Base-by-base conservation (phyloP, 1,140 invertebrate genomes). In the Eupristina koningsbergeri region DNA sequence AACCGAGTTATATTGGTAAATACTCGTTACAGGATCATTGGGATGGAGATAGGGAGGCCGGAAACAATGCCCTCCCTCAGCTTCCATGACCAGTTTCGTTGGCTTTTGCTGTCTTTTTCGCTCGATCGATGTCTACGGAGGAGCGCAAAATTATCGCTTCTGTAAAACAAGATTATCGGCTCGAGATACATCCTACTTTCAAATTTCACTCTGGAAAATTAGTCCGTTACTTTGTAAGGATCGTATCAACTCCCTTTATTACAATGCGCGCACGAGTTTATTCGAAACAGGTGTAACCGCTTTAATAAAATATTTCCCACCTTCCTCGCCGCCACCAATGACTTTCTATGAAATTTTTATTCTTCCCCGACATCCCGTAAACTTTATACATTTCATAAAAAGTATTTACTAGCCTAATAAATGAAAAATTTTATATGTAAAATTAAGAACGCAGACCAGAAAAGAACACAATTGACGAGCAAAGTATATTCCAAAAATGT, bases 1-100 rank as follows among this genome's bases (percentile, higher is more conserved):
- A 36, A 76, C 76, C 80, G 73, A 76, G 73, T 76, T 76, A 34
- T 74, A 74, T 81, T 61, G 47, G 71, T 63, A 63, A 81, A 74
- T 81, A 45, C 71, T 74, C 29, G 69, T 74, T 75, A 64, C n/a
- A 74, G 36, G n/a, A 75, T 74, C 50, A 61, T 73, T 73, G 29
- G 64, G 64, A 11, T 39, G 76, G 5, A 36, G n/a, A 26, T 63
- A 15, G 31, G 13, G 9, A 39, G 58, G 13, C 1, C 15, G 41
- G 61, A 79, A 67, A 79, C 63, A 69, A 69, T 71, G 13, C 19
- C 36, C 41, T 34, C 36, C 3, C 39, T 26, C 9, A 26, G 45
- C 73, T 75, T 75, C 45, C 45, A 29, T 75, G 73, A 75, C n/a
- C 53, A 53, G 45, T 34, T 69, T 26, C 29, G n/a, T 31, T 13